These are phyloP conservation scores for Acrobasis consociella DNA, from an alignment of 2,888 invertebrate genomes.

Conservation along the genomic window DNA sequence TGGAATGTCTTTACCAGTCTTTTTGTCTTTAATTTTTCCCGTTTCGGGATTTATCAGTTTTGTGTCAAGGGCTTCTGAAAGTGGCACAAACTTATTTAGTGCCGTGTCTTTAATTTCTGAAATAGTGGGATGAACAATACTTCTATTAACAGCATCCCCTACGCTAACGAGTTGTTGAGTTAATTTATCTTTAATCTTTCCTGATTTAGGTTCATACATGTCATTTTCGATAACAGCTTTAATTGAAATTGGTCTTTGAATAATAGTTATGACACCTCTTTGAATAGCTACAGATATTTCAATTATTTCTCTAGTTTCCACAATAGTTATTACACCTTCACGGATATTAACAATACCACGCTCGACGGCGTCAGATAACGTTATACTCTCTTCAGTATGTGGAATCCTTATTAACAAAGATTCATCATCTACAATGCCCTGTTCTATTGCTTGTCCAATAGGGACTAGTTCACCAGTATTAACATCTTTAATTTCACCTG, in stretches of 20 bases:
- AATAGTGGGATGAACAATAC: constrained; percentile 91
- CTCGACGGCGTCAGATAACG: constrained; percentile 92
- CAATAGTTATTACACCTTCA: constrained; percentile 87
- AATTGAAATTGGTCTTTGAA: constrained; percentile 88
- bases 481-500: constrained; percentile 84
- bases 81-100: constrained; percentile 86
- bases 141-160: constrained; percentile 89
- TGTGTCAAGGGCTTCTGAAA: constrained; percentile 88
- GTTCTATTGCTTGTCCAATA: constrained; percentile 89
- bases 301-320: constrained; percentile 86
- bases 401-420: constrained; percentile 89
- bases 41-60: constrained; percentile 86
- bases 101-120: constrained; percentile 91
- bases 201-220: constrained; percentile 86
- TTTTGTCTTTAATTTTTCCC: constrained; percentile 88
- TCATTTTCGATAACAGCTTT: constrained; percentile 88
- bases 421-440: constrained; percentile 89
- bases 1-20: constrained; percentile 86
- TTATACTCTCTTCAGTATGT: constrained; percentile 87
- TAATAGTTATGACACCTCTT: constrained; percentile 86
- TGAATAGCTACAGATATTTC: constrained; percentile 87
- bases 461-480: constrained; percentile 84
- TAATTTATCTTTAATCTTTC: constrained; percentile 87
- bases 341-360: constrained; percentile 89
- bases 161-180: constrained; percentile 88